These are phyloP conservation scores for Arvicanthis niloticus DNA, from an alignment of 2,113 vertebrate species.

Conservation along the genomic window DNA sequence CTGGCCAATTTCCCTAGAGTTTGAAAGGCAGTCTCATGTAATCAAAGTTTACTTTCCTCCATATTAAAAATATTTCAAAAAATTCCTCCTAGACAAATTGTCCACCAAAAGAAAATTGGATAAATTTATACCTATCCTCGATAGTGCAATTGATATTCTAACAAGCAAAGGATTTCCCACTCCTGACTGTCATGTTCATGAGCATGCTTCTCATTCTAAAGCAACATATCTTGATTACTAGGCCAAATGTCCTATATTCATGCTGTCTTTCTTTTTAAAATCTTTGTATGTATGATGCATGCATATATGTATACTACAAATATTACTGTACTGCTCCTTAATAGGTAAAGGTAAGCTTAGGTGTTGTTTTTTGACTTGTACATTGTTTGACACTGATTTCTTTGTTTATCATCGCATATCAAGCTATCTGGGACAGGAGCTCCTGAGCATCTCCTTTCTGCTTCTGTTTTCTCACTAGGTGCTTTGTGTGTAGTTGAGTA, in stretches of 20 bases:
- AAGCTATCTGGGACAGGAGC: not conserved
- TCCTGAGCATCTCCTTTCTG: not conserved
- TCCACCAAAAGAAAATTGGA: not conserved
- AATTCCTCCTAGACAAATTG: not conserved
- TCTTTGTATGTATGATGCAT: not conserved
- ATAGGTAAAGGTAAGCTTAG: not conserved
- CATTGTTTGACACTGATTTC: too few relatives aligned
- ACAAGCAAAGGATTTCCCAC: not conserved
- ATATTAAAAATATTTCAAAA: not conserved
- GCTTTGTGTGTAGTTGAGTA: not conserved
- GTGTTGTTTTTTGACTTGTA: not conserved
- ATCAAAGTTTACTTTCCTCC: slow-evolving; percentile 26
- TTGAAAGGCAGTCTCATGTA: not conserved
- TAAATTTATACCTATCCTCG: not conserved
- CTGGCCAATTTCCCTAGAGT: not conserved
- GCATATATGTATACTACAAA: not conserved
- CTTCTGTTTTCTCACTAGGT: too few relatives aligned
- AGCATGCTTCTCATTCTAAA: not conserved
- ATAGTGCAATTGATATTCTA: not conserved
- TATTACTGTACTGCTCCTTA: not conserved
- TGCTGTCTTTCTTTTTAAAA: not conserved
- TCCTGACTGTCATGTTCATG: not conserved
- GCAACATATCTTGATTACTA: not conserved
- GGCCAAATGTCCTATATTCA: not conserved
- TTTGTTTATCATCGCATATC: not conserved